Evolutionary conservation across 2,113 vertebrate species (phyloP).

Genomic region (Poeciliopsis occidentalis): DNA sequence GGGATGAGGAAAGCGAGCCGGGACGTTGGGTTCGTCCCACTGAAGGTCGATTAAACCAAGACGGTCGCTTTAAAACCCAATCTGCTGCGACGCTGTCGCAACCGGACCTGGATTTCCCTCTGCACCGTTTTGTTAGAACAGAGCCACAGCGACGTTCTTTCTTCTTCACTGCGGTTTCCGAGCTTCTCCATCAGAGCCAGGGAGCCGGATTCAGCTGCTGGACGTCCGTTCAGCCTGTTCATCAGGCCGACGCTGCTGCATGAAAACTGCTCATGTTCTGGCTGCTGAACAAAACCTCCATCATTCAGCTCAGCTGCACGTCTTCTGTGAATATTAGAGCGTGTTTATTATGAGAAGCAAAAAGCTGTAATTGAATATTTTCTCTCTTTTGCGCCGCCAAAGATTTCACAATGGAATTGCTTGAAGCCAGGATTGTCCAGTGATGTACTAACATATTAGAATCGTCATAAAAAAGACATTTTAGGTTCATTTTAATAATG

Average conservation of each 20-base stretch:
- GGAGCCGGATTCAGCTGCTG: not conserved
- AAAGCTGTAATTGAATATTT: not conserved
- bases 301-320: not conserved
- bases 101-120: not conserved
- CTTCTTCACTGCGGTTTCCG: not conserved
- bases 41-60: constrained; percentile 36
- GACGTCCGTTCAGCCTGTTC: not conserved
- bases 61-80: not conserved
- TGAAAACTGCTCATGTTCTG: not conserved
- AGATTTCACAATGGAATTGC: too few species aligned
- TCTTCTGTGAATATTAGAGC: not conserved
- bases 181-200: not conserved
- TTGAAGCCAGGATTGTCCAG: too few species aligned
- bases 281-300: too few species aligned
- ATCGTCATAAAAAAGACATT: too few species aligned
- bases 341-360: not conserved
- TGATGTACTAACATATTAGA: too few species aligned
- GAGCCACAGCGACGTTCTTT: not conserved
- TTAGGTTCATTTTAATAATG: too few species aligned
- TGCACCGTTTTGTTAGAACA: not conserved
- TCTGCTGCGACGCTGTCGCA: not conserved
- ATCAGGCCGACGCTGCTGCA: not conserved
- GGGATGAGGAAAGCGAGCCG: constrained; percentile 7
- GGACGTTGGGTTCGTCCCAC: constrained; percentile 6
- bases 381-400: too few species aligned